Evolutionary conservation across 2,797 vertebrate genomes (phyloP), one percentile per base, ranked within the genome.

Genomic region (Dicrostonyx torquatus): DNA sequence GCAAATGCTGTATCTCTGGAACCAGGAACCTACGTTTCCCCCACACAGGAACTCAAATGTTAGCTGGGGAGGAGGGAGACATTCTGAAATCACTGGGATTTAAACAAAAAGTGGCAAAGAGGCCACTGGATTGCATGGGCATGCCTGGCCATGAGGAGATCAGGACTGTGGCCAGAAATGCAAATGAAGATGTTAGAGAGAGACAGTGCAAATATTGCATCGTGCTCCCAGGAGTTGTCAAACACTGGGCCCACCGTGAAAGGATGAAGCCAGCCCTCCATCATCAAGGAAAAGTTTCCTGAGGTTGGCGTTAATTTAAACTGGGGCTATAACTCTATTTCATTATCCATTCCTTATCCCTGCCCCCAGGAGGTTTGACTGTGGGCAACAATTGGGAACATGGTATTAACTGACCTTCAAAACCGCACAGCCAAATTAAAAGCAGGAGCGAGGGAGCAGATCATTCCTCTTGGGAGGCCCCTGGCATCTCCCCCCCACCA

Each of bases 1-100:
- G 31, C 5, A 43, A n/a, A 13, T 2, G 0, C 0, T 9, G 3
- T 17, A 2, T 2, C 43, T 10, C 31, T 20, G 11, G 53, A 4
- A 31, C 3, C 2, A 3, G 45, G 79, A 20, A 26, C 62, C 66
- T 55, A 26, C 1, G 3, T 17, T 20, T 18, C 2, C 15, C 8
- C 48, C 17, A 11, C 24, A 9, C 12, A 1, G 5, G 37, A 58
- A 43, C 37, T 53, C 20, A 11, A n/a, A n/a, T 12, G 75, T 11
- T 31, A 83, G 76, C 29, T 29, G 2, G 18, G 45, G 4, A 24
- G 24, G 11, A 79, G 18, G 29, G 48, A 84, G 31, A 53, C 18
- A 55, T 26, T 11, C 6, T 75, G 64, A 26, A 53, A 37, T 20
- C 0, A 0, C 18, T 17, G 9, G 24, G 31, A 13, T 53, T 37